Evolutionary conservation across 2,113 vertebrate species (phyloP).

Genomic region (Lasiurus cinereus): DNA sequence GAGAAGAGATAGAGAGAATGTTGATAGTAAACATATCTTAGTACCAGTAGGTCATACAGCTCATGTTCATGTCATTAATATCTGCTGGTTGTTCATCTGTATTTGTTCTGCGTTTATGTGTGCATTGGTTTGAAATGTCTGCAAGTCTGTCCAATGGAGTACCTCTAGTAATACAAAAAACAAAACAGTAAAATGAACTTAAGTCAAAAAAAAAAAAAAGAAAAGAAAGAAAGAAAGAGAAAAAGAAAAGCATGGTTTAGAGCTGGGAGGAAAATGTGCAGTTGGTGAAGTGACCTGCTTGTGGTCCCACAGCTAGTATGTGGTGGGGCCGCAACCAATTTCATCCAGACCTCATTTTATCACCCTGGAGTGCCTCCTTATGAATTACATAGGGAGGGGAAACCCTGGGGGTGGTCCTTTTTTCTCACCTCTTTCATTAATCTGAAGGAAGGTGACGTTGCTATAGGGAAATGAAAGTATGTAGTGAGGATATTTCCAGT

Average conservation of each 20-base stretch:
- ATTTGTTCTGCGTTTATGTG: neutral
- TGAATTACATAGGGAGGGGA: neutral
- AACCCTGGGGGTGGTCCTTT: neutral
- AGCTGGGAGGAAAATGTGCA: neutral
- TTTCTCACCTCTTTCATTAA: neutral
- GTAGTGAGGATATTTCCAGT: neutral
- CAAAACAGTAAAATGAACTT: neutral
- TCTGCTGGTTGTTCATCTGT: neutral
- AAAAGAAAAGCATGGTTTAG: neutral
- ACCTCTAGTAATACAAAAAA: neutral
- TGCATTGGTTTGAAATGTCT: constrained; percentile 37
- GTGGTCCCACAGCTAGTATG: neutral
- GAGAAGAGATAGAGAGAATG: neutral
- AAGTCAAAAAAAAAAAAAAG: neutral
- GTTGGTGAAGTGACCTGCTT: neutral
- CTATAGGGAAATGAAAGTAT: neutral
- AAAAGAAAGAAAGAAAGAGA: neutral
- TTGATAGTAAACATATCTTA: neutral
- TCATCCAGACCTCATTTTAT: neutral
- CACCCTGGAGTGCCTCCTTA: neutral
- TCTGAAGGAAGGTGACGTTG: neutral
- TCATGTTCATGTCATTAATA: neutral
- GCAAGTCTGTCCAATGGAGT: neutral
- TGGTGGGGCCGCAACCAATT: neutral
- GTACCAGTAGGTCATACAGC: neutral